A percentile compares a stretch with the other conserved stretches of the same genome.
These are phyloP conservation scores for Apotomis capreana DNA, from an alignment of 2,888 invertebrate species.

Conservation along the genomic window DNA sequence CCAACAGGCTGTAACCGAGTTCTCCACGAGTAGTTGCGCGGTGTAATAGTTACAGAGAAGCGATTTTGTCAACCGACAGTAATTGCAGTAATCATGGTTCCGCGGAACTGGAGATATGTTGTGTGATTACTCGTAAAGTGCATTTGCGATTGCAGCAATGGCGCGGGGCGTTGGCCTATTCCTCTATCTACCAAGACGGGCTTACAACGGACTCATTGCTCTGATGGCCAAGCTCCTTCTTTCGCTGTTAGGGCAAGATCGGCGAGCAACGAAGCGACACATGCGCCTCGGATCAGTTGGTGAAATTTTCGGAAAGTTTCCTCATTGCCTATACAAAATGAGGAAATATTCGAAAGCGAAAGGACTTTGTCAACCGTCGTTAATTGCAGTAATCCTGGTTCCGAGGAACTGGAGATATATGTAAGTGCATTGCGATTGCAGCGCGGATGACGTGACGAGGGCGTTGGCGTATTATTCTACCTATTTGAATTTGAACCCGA, in stretches of 20 bases:
- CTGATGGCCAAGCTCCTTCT: too few relatives aligned
- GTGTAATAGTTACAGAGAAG: conserved; percentile 19
- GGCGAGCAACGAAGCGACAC: too few relatives aligned
- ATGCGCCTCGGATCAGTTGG: too few relatives aligned
- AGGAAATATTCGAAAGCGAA: background rate
- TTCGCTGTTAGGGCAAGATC: too few relatives aligned
- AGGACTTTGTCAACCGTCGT: conserved; percentile 7
- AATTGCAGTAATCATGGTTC: conserved; percentile 6
- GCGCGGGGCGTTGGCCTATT: too few relatives aligned
- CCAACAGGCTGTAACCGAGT: background rate
- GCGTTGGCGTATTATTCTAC: too few relatives aligned
- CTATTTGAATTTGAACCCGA: too few relatives aligned
- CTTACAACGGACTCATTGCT: too few relatives aligned
- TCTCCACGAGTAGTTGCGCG: conserved; percentile 3
- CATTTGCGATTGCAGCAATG: background rate
- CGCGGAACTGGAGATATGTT: conserved; percentile 4
- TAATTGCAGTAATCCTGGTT: conserved; percentile 9
- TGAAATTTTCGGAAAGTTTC: too few relatives aligned
- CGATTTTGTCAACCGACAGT: conserved; percentile 13
- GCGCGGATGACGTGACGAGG: too few relatives aligned
- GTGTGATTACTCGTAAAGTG: background rate
- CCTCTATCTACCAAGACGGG: too few relatives aligned
- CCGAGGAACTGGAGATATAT: conserved; percentile 1
- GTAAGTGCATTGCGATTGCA: background rate
- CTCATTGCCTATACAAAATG: too few relatives aligned